Conservation (phyloP, 2,888 invertebrate species). For the Heteromyza rotundicornis region DNA sequence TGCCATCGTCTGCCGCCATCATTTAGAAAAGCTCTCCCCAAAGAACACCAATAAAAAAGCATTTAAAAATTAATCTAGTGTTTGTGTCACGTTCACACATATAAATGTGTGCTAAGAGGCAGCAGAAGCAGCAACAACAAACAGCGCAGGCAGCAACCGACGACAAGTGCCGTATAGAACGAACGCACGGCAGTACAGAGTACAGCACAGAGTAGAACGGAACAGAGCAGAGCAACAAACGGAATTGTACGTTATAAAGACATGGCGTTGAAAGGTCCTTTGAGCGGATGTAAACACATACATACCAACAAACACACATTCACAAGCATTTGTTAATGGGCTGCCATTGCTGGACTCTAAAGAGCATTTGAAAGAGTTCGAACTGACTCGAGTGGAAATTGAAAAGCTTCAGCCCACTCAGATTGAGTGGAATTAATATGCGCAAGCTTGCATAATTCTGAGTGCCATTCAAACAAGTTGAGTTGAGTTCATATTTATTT, state of each 20-base stretch:
- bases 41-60: conserved; percentile 41
- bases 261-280: conserved; percentile 34
- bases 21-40: conserved; percentile 26
- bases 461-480: neutral
- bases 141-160: neutral
- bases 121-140: conserved; percentile 3
- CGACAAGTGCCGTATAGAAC: neutral
- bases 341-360: neutral
- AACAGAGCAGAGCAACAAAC: neutral
- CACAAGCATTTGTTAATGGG: conserved; percentile 1
- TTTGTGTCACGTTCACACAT: conserved; percentile 39
- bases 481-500: neutral
- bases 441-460: neutral
- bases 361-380: no score
- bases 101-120: conserved; percentile 20
- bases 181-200: neutral
- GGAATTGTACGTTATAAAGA: conserved; percentile 22
- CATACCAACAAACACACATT: conserved; percentile 7
- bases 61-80: conserved; percentile 44
- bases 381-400: no score
- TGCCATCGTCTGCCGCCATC: conserved; percentile 5
- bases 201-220: neutral
- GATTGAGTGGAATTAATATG: neutral
- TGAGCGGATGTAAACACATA: conserved; percentile 22
- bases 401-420: neutral